Evolutionary conservation across 2,888 invertebrate genomes (phyloP).

Genomic region (Dolichopus griseipennis): DNA sequence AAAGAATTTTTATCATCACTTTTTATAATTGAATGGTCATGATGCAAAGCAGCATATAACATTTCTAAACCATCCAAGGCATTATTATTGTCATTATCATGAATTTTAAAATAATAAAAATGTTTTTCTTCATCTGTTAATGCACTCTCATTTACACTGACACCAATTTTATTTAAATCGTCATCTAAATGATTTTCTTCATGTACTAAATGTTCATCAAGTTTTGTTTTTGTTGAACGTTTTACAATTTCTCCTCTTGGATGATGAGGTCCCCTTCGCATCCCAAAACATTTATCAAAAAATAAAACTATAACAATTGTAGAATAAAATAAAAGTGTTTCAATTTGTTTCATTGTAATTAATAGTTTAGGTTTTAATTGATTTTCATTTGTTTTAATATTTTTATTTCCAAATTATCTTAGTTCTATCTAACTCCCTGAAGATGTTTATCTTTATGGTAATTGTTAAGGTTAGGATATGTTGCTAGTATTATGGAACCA

Average conservation of each 20-base stretch:
- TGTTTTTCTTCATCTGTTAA: conserved; percentile 70
- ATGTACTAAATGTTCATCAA: conserved; percentile 61
- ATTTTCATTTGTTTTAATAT: conserved; percentile 10
- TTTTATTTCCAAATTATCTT: not conserved
- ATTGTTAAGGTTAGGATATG: not conserved
- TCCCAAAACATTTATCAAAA: conserved; percentile 26
- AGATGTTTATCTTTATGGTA: conserved; percentile 7
- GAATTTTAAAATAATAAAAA: conserved; percentile 45
- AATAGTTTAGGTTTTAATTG: not conserved
- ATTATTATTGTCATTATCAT: conserved; percentile 84
- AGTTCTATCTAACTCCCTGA: not conserved
- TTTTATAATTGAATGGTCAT: conserved; percentile 43
- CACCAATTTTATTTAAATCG: conserved; percentile 58
- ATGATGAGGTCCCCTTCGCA: conserved; percentile 58
- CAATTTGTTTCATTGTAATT: not conserved
- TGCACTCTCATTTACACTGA: conserved; percentile 52
- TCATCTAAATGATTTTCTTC: conserved; percentile 72
- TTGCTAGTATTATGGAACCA: not conserved
- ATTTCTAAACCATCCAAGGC: conserved; percentile 86
- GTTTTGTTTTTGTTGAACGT: conserved; percentile 49
- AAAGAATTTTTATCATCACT: conserved; percentile 33
- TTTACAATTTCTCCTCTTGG: conserved; percentile 46
- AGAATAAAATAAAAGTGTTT: conserved; percentile 20
- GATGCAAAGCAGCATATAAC: conserved; percentile 51
- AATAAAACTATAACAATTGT: conserved; percentile 33